A percentile compares a stretch with the other conserved stretches of the same genome.
Evolutionary conservation across 2,797 vertebrate species (phyloP).

Genomic region (Anabacerthia variegaticeps): DNA sequence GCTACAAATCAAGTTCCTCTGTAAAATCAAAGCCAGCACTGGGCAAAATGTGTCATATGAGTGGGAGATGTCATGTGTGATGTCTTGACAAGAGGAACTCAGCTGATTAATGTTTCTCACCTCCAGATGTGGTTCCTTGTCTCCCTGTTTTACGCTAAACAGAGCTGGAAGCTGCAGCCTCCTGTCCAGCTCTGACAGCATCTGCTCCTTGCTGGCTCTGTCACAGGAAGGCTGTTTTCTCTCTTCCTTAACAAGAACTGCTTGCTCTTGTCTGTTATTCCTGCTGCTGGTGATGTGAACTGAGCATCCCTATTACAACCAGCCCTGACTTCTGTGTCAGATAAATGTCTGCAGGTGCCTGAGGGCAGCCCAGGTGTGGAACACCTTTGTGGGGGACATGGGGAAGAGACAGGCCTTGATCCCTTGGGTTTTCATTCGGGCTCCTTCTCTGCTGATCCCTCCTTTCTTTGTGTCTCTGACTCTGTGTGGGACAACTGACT

Average conservation of each 20-base stretch:
- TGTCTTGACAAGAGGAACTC: neutral
- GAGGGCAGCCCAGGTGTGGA: neutral
- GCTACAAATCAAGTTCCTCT: neutral
- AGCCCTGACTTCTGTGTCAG: neutral
- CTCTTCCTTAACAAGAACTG: neutral
- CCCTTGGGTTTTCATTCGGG: neutral
- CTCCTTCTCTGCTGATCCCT: neutral
- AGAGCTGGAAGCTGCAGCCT: neutral
- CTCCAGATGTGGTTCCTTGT: neutral
- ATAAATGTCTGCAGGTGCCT: neutral
- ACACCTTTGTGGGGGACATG: rapidly evolving
- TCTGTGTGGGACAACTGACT: neutral
- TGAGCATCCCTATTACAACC: neutral
- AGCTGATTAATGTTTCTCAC: neutral
- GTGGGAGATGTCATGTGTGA: neutral
- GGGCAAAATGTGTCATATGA: neutral
- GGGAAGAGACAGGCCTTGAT: neutral
- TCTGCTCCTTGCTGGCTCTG: neutral
- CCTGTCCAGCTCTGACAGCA: neutral
- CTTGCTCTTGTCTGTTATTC: neutral
- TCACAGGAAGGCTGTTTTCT: neutral
- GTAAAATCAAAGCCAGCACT: neutral
- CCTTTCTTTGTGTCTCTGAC: neutral
- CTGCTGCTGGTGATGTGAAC: neutral
- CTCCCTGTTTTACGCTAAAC: neutral